Evolutionary conservation across 2,797 vertebrate species (phyloP).

Genomic region (Pygocentrus nattereri): DNA sequence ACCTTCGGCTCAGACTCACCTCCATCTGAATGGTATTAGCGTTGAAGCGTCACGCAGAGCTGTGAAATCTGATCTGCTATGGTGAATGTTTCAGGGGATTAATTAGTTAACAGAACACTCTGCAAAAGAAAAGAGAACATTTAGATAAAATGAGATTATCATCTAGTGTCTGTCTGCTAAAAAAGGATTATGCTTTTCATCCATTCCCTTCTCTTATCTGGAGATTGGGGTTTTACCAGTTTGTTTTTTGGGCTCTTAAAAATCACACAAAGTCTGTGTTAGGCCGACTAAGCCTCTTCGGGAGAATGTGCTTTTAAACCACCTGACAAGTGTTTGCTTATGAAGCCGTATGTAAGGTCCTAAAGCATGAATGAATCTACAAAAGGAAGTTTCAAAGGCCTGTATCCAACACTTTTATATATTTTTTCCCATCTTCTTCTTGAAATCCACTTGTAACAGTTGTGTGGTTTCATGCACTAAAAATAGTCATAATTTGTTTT

Average conservation of each 20-base stretch:
- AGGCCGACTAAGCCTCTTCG: conserved; percentile 47
- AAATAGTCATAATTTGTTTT: too few species aligned
- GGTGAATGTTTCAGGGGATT: conserved; percentile 71
- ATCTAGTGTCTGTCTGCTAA: conserved; percentile 67
- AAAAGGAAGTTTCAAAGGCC: too few species aligned
- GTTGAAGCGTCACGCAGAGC: conserved; percentile 47
- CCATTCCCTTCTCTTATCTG: conserved; percentile 66
- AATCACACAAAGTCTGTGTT: conserved; percentile 54
- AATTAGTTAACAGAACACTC: conserved; percentile 68
- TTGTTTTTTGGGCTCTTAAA: conserved; percentile 70
- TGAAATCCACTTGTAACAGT: too few species aligned
- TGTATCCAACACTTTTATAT: too few species aligned
- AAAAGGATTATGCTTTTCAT: conserved; percentile 73
- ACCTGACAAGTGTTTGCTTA: conserved; percentile 11
- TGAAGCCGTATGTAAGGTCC: not conserved
- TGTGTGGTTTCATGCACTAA: too few species aligned
- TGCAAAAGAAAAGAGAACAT: conserved; percentile 62
- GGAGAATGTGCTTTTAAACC: conserved; percentile 46
- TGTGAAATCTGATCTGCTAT: conserved; percentile 63
- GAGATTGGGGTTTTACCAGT: conserved; percentile 71
- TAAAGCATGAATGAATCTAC: not conserved
- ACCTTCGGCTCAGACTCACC: conserved; percentile 18
- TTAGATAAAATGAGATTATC: conserved; percentile 73
- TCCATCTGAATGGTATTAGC: conserved; percentile 47
- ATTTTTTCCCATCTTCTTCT: too few species aligned